A percentile compares a stretch with the other conserved stretches of the same genome.
phyloP scores from a whole-genome alignment of 2,797 vertebrate genomes.

The Galaxias olidus region DNA sequence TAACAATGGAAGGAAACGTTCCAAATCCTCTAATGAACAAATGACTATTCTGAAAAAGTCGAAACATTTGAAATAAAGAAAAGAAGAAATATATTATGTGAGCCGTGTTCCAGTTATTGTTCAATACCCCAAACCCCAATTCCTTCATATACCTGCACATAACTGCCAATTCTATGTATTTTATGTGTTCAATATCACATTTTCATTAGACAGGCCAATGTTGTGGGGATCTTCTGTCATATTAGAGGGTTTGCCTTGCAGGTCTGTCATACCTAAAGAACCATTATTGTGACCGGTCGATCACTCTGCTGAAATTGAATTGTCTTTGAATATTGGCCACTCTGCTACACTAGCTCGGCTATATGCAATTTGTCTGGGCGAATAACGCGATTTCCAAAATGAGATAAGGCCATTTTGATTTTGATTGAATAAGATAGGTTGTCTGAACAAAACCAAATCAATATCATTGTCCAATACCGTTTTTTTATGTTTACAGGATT shows the following conservation, averaged over 20 bases:
- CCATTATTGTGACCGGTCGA: slow-evolving; percentile 69
- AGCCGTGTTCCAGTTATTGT: too few relatives aligned
- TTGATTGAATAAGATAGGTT: slow-evolving; percentile 65
- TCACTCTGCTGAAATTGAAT: slow-evolving; percentile 60
- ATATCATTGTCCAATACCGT: slow-evolving; percentile 53
- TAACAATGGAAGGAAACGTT: too few relatives aligned
- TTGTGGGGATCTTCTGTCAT: slow-evolving; percentile 67
- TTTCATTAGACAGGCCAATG: slow-evolving; percentile 72
- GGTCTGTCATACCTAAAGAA: slow-evolving; percentile 59
- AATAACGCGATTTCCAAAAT: slow-evolving; percentile 66
- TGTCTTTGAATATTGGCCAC: slow-evolving; percentile 52
- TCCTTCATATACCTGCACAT: slow-evolving; percentile 9
- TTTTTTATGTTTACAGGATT: slow-evolving; percentile 54
- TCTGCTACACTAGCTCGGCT: slow-evolving; percentile 51
- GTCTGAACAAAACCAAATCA: slow-evolving; percentile 51
- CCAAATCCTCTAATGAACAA: too few relatives aligned
- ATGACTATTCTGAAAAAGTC: too few relatives aligned
- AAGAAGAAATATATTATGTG: too few relatives aligned
- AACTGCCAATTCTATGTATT: slow-evolving; percentile 71
- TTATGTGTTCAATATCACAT: slow-evolving; percentile 74
- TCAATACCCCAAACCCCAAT: too few relatives aligned
- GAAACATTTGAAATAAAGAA: too few relatives aligned
- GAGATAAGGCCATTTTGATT: slow-evolving; percentile 58
- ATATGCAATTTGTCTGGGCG: slow-evolving; percentile 63
- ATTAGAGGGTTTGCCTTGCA: slow-evolving; percentile 47